phyloP scores from a whole-genome alignment of 1,140 invertebrate genomes.

The Calosoma granatense region DNA sequence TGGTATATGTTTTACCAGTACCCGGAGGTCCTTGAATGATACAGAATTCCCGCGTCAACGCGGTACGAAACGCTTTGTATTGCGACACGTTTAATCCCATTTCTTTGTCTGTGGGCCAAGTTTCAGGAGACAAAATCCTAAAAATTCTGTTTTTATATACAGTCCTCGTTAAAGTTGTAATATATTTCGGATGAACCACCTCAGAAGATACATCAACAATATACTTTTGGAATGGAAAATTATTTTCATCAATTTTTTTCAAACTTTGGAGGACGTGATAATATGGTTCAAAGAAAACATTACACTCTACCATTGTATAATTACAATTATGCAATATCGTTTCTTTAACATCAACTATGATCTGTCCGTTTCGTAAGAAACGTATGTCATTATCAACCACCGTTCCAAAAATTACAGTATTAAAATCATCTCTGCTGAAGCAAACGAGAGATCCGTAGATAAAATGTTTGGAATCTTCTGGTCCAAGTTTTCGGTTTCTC shows the following conservation, averaged over 20 bases:
- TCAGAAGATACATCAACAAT: slow-evolving; percentile 38
- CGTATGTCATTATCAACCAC: slow-evolving; percentile 43
- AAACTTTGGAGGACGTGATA: slow-evolving; percentile 44
- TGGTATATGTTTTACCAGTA: slow-evolving; percentile 65
- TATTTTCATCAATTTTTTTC: slow-evolving; percentile 35
- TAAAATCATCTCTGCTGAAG: slow-evolving; percentile 52
- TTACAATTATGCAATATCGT: slow-evolving; percentile 25
- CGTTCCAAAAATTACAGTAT: slow-evolving; percentile 48
- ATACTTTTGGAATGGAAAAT: slow-evolving; percentile 48
- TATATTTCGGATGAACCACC: neutral
- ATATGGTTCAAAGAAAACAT: slow-evolving; percentile 56
- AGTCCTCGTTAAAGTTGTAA: neutral
- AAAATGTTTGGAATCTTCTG: slow-evolving; percentile 40
- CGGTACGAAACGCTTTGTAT: slow-evolving; percentile 40
- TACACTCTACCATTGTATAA: slow-evolving; percentile 47
- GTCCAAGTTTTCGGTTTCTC: slow-evolving; percentile 14
- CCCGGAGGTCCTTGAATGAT: slow-evolving; percentile 68
- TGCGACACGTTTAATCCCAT: slow-evolving; percentile 42
- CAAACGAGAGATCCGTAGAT: slow-evolving; percentile 56
- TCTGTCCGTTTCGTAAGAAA: slow-evolving; percentile 34
- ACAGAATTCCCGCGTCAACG: slow-evolving; percentile 46
- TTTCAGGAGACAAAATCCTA: neutral
- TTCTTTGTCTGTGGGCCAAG: slow-evolving; percentile 34
- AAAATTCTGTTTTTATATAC: neutral
- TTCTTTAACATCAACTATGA: slow-evolving; percentile 31